phyloP scores from a whole-genome alignment of 2,113 vertebrate species.

The Xenotilapia longispinis region DNA sequence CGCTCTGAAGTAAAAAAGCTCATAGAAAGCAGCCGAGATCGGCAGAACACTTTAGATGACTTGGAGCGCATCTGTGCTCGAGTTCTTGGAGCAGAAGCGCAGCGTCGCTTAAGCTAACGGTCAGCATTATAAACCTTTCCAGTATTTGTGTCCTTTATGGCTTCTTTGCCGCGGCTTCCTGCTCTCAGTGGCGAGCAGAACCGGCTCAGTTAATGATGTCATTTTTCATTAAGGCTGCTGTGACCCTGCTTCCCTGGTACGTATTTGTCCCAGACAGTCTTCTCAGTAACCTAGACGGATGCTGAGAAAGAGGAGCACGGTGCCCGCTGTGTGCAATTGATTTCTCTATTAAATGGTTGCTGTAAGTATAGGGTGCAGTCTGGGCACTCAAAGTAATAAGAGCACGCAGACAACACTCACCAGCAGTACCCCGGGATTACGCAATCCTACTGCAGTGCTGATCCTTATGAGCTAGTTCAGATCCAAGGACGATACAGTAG shows the following conservation, averaged over 20 bases:
- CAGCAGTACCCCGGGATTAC: slow-evolving; percentile 38
- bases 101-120: not conserved
- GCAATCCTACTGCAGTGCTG: slow-evolving; percentile 62
- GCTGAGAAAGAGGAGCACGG: slow-evolving; percentile 20
- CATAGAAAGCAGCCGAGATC: not conserved
- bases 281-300: not conserved
- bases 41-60: not conserved
- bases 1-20: not conserved
- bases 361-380: slow-evolving; percentile 46
- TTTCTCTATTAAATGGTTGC: slow-evolving; percentile 46
- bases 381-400: slow-evolving; percentile 49
- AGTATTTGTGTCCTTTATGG: not conserved
- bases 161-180: not conserved
- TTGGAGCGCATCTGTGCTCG: not conserved
- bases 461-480: slow-evolving; percentile 54
- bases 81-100: not conserved
- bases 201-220: not conserved
- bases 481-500: slow-evolving; percentile 56
- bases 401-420: slow-evolving; percentile 37
- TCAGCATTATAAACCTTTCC: not conserved
- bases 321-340: slow-evolving; percentile 34
- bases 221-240: not conserved
- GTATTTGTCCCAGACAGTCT: not conserved
- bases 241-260: not conserved
- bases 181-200: not conserved